phyloP scores from a whole-genome alignment of 2,888 invertebrate species.

The Campoplex capitator region DNA sequence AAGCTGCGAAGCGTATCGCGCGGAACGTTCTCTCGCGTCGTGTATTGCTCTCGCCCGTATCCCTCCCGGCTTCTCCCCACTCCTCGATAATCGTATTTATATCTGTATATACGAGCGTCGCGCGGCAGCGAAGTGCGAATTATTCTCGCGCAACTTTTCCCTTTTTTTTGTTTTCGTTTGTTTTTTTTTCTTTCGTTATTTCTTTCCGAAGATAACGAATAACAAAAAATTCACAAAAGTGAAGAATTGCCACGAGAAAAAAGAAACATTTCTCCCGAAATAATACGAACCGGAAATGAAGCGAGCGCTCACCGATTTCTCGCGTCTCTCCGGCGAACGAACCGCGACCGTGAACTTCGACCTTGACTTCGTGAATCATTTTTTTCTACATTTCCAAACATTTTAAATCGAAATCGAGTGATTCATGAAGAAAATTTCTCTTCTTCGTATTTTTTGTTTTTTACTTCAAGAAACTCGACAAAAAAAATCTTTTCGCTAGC shows the following conservation, averaged over 20 bases:
- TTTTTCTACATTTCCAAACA: neutral
- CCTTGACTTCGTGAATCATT: neutral
- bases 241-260: conserved; percentile 17
- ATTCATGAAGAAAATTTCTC: neutral
- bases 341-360: neutral
- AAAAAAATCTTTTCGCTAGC: too few species aligned
- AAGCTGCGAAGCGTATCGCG: conserved; percentile 69
- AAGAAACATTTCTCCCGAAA: neutral
- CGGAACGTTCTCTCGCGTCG: conserved; percentile 29
- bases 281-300: neutral
- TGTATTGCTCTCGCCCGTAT: conserved; percentile 5
- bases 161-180: conserved; percentile 37
- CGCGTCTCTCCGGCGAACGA: neutral
- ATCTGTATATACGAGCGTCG: neutral
- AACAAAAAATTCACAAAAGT: conserved; percentile 30
- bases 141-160: conserved; percentile 50
- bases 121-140: conserved; percentile 25
- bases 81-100: neutral
- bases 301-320: neutral
- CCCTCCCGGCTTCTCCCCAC: neutral
- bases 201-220: conserved; percentile 35
- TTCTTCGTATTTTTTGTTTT: neutral
- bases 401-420: neutral
- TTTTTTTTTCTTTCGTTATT: conserved; percentile 47
- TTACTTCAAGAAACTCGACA: too few species aligned